These are phyloP conservation scores for Pseudochirops corinnae DNA, from an alignment of 2,797 vertebrate species.

Conservation along the genomic window DNA sequence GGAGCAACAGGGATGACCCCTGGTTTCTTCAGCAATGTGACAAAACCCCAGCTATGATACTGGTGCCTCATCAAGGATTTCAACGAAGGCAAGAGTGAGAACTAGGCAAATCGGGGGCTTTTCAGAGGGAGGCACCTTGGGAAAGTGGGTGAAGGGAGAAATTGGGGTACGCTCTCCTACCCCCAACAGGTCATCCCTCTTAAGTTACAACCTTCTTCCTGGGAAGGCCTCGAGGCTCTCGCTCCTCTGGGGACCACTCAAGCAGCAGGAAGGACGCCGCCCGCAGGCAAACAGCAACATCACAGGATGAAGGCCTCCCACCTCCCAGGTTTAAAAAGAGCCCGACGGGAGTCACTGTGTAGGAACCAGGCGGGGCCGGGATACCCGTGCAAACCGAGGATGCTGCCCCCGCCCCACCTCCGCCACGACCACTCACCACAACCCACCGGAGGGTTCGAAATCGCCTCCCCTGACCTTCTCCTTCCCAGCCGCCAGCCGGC, in stretches of 20 bases:
- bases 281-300: fast-evolving
- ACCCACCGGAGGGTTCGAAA: neutral
- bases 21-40: too few species aligned
- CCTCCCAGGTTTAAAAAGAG: neutral
- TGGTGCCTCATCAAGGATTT: neutral
- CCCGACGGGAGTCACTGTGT: neutral
- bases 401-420: neutral
- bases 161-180: too few species aligned
- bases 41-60: too few species aligned
- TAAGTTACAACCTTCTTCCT: neutral
- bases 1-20: too few species aligned
- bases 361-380: neutral
- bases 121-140: too few species aligned
- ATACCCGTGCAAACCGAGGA: too few species aligned
- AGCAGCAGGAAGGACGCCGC: too few species aligned
- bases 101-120: neutral
- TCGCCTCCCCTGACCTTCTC: neutral
- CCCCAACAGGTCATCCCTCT: neutral
- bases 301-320: neutral
- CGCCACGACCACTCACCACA: neutral
- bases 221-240: neutral
- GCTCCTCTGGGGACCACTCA: too few species aligned
- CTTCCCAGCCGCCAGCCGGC: neutral
- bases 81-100: neutral
- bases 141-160: neutral